These are phyloP conservation scores for Rhamphomyia laevipes DNA, from an alignment of 2,888 invertebrate species.

Conservation along the genomic window DNA sequence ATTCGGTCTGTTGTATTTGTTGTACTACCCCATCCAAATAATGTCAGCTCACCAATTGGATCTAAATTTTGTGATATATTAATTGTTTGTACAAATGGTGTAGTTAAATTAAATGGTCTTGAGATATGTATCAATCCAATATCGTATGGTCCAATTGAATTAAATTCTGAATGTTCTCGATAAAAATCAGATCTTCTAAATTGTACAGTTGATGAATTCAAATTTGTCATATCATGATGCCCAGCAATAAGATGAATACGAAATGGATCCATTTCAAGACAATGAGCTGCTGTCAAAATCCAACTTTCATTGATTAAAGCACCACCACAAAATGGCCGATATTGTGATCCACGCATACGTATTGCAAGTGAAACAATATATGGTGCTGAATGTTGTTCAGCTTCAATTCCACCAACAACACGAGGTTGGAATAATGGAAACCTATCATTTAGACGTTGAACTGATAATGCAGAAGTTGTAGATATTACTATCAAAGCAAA, in stretches of 20 bases:
- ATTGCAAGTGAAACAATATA: constrained; percentile 8
- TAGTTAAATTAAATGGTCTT: constrained; percentile 9
- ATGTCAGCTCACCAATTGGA: constrained; percentile 3
- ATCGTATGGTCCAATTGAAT: constrained; percentile 12
- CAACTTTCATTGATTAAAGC: constrained; percentile 11
- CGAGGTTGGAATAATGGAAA: background rate
- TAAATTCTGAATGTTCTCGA: constrained; percentile 5
- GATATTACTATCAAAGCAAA: too few relatives aligned
- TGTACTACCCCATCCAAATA: constrained; percentile 16
- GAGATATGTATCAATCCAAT: constrained; percentile 11
- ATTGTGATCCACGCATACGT: background rate
- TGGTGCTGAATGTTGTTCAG: constrained; percentile 8
- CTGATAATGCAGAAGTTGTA: too few relatives aligned
- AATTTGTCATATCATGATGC: constrained; percentile 2
- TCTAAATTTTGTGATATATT: constrained; percentile 1
- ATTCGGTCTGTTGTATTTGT: constrained; percentile 1
- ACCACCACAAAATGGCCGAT: constrained; percentile 11
- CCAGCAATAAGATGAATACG: constrained; percentile 9
- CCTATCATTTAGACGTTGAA: too few relatives aligned
- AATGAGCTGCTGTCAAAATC: constrained; percentile 16
- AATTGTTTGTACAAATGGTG: constrained; percentile 7
- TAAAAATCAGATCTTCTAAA: constrained; percentile 4
- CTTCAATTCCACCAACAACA: constrained; percentile 11
- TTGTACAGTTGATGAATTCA: constrained; percentile 4
- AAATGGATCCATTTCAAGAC: constrained; percentile 7